Evolutionary conservation across 2,888 invertebrate genomes (phyloP), one percentile per base, ranked within the genome.

Genomic region (Tillus elongatus): DNA sequence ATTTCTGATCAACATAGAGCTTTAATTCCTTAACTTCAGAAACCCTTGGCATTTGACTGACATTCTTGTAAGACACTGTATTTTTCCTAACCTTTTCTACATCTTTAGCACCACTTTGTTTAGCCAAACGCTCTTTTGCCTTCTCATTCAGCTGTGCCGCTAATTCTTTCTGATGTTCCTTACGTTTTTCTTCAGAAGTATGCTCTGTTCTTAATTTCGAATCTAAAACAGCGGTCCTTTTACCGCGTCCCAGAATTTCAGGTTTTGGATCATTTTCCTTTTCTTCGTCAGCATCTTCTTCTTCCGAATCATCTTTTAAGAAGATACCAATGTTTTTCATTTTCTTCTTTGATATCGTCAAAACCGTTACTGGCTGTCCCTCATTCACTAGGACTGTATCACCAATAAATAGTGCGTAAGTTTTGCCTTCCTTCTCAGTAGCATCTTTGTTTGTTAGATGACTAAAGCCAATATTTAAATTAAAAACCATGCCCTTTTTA

Each of bases 331-430:
- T 80, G 58, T 93, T 92, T 62, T 95, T 96, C 3, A 95, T 77
- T 58, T 89, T 90, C 69, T 96, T 96, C 63, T 95, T 96, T 1
- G 88, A 87, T 39, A 82, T 82, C 2, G 97, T 96, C 46, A 97
- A 74, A 8, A 92, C 70, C 6, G 82, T 77, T 0, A 92, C 91
- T 0, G 92, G 82, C 35, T 81, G 75, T 11, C 70, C 74, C 54
- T 95, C 93, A 55, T 88, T 90, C 0, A 96, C 89, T 50, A 92
- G 64, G n/a, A 95, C 92, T 10, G 97, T 98, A 62, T 98, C 98
- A 2, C 96, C 97, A 52, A 98, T 75, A 58, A 93, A 96, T 2
- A 99, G 70, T 0, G 97, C 93, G 60, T 93, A 95, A 0, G 71
- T 76, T 72, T 93, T 93, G 24, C 84, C 83, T 66, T 89, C 88